Percentiles rank a stretch among this genome's conserved stretches.
These are phyloP conservation scores for Leptura quadrifasciata DNA, from an alignment of 2,888 invertebrate species.

Conservation along the genomic window DNA sequence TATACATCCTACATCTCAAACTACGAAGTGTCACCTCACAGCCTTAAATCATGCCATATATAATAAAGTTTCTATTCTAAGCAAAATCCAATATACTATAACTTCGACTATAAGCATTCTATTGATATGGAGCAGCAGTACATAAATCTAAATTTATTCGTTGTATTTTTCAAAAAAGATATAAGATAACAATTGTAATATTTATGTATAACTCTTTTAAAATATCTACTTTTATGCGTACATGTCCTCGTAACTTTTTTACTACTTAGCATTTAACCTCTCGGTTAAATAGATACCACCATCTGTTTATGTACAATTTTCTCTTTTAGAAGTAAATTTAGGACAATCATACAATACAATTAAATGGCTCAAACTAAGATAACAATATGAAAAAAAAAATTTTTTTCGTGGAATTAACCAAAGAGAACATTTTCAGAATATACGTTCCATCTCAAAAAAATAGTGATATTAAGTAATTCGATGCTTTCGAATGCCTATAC, in stretches of 20 bases:
- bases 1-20: constrained; percentile 10
- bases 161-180: constrained; percentile 15
- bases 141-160: constrained; percentile 22
- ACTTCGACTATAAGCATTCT: constrained; percentile 10
- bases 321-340: too few species aligned
- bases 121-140: constrained; percentile 15
- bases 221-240: constrained; percentile 9
- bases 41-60: constrained; percentile 21
- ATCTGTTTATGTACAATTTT: neutral
- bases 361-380: too few species aligned
- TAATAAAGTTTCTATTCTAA: constrained; percentile 37
- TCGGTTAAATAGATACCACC: neutral
- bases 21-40: constrained; percentile 13
- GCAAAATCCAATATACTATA: constrained; percentile 32
- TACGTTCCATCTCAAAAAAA: too few species aligned
- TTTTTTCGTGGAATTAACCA: too few species aligned
- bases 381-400: too few species aligned
- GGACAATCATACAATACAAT: too few species aligned
- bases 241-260: neutral
- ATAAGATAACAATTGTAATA: constrained; percentile 23
- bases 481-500: too few species aligned
- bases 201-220: constrained; percentile 12
- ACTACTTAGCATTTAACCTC: neutral
- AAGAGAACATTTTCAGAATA: too few species aligned
- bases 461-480: too few species aligned